phyloP scores from a whole-genome alignment of 2,797 vertebrate genomes.

The Falco columbarius region DNA sequence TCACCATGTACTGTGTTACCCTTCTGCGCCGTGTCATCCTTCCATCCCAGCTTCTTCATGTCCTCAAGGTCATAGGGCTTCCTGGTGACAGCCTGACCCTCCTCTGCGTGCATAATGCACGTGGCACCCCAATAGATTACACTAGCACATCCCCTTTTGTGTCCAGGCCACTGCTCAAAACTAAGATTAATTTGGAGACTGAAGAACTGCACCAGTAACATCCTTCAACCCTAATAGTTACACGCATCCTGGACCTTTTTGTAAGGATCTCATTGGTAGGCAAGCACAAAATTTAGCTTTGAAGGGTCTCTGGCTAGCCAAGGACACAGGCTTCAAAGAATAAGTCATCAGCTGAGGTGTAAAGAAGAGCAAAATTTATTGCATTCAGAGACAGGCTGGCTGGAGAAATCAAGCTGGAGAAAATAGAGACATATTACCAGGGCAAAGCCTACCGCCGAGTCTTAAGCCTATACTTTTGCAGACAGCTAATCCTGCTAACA shows the following conservation, averaged over 20 bases:
- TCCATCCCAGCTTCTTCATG: background rate
- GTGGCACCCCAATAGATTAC: background rate
- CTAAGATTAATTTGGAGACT: background rate
- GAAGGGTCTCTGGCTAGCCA: slow-evolving; percentile 39
- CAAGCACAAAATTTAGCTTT: slow-evolving; percentile 40
- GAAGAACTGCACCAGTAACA: background rate
- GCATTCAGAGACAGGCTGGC: slow-evolving; percentile 18
- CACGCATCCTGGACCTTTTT: background rate
- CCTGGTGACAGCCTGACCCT: background rate
- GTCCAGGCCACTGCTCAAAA: background rate
- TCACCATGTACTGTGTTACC: background rate
- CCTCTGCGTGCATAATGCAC: background rate
- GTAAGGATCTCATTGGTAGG: slow-evolving; percentile 2
- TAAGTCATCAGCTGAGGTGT: slow-evolving; percentile 54
- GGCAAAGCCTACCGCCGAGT: background rate
- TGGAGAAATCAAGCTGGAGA: slow-evolving; percentile 55
- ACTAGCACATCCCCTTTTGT: background rate
- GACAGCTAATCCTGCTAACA: slow-evolving; percentile 37
- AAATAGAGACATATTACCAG: slow-evolving; percentile 65
- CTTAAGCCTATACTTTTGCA: slow-evolving; percentile 39
- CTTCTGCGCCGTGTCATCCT: background rate
- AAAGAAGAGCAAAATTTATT: slow-evolving; percentile 57
- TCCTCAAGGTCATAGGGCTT: background rate
- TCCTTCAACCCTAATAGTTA: background rate
- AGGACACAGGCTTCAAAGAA: slow-evolving; percentile 41